phyloP scores from a whole-genome alignment of 2,113 vertebrate genomes.

The Brachypteracias leptosomus region DNA sequence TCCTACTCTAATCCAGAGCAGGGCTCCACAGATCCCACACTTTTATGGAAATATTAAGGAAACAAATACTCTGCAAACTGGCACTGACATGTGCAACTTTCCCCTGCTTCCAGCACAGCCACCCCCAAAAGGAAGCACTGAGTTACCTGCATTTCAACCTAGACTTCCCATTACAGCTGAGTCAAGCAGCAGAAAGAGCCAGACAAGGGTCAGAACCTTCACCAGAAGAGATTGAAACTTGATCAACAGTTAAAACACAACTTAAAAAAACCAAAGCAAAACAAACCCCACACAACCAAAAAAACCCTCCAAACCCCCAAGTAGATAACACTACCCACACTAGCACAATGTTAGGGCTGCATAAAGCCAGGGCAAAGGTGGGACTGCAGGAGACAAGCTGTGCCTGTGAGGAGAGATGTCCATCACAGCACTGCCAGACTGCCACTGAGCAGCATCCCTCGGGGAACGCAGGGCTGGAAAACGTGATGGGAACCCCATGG shows the following conservation, averaged over 20 bases:
- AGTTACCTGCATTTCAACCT: neutral
- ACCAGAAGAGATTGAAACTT: neutral
- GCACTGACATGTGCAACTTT: neutral
- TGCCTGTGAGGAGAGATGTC: neutral
- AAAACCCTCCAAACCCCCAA: neutral
- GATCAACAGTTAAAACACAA: neutral
- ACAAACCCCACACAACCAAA: neutral
- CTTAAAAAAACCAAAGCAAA: neutral
- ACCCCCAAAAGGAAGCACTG: neutral
- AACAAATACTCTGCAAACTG: neutral
- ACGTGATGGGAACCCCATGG: neutral
- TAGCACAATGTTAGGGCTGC: neutral
- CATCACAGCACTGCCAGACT: fast-evolving
- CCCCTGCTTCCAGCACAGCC: neutral
- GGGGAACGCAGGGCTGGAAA: neutral
- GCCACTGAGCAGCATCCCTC: neutral
- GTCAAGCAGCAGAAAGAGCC: neutral
- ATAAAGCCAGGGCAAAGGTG: neutral
- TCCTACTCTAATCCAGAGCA: neutral
- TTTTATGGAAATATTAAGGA: neutral
- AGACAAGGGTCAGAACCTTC: neutral
- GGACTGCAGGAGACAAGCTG: neutral
- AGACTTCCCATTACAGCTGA: neutral
- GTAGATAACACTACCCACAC: neutral
- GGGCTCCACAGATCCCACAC: neutral